Percentiles rank a stretch among this genome's conserved stretches.
Evolutionary conservation across 2,888 invertebrate species (phyloP).

Genomic region (Drosophila imparisetae): DNA sequence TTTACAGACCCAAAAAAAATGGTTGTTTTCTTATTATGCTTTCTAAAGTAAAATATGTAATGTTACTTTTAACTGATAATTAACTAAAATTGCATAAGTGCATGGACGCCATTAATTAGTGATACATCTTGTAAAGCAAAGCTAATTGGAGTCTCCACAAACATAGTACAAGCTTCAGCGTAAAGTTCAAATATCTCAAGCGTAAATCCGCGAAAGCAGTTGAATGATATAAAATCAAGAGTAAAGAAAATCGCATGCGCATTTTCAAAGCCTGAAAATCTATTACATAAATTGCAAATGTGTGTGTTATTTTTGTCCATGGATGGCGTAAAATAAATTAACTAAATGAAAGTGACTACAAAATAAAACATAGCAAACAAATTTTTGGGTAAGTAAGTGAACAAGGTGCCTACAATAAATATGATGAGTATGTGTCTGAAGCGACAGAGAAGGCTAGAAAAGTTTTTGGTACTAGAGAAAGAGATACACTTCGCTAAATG

Average conservation of each 20-base stretch:
- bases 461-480: conserved; percentile 11
- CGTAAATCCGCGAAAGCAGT: conserved; percentile 77
- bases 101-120: conserved; percentile 47
- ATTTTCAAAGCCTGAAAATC: conserved; percentile 34
- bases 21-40: background rate
- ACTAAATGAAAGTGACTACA: conserved; percentile 65
- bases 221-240: conserved; percentile 53
- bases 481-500: conserved; percentile 43
- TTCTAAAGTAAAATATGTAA: background rate
- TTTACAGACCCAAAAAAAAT: background rate
- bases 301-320: conserved; percentile 41
- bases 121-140: conserved; percentile 29
- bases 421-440: conserved; percentile 16
- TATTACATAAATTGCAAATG: conserved; percentile 65
- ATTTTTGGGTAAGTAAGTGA: conserved; percentile 46
- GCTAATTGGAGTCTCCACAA: conserved; percentile 63
- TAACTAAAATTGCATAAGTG: conserved; percentile 36
- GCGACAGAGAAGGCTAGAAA: conserved; percentile 3
- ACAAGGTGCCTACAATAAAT: conserved; percentile 34
- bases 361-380: conserved; percentile 50
- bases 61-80: conserved; percentile 20
- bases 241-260: conserved; percentile 34
- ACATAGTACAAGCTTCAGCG: conserved; percentile 27
- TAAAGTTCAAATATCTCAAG: conserved; percentile 72
- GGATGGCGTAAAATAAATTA: conserved; percentile 37